Percentiles rank a stretch among this genome's conserved stretches.
Evolutionary conservation across 2,797 vertebrate species (phyloP).

Genomic region (Pseudomugil gertrudae): DNA sequence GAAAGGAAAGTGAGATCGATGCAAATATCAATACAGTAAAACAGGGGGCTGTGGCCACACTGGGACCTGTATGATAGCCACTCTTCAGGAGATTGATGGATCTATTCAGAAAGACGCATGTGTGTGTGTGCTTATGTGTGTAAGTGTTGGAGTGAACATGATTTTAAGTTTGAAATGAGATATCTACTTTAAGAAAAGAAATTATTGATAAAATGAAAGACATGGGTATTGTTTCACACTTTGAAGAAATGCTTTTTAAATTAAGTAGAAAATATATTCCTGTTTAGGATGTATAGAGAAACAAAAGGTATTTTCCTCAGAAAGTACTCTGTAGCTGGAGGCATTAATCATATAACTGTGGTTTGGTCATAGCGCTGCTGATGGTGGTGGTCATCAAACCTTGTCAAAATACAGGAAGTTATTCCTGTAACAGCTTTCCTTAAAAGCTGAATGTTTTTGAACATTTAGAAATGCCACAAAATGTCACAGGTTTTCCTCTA

Average conservation of each 20-base stretch:
- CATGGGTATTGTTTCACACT: conserved; percentile 9
- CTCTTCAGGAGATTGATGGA: conserved; percentile 53
- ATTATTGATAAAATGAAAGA: conserved; percentile 1
- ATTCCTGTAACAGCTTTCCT: conserved; percentile 11
- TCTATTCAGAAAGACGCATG: conserved; percentile 20
- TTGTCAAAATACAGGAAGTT: conserved; percentile 28
- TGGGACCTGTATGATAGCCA: conserved; percentile 56
- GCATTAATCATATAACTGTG: not conserved
- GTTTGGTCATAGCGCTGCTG: not conserved
- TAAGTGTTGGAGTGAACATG: conserved; percentile 8
- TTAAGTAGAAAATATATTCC: not conserved
- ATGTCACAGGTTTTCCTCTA: conserved; percentile 39
- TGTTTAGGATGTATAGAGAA: not conserved
- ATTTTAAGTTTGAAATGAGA: conserved; percentile 20
- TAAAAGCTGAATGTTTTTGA: conserved; percentile 21
- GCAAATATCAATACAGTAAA: conserved; percentile 79
- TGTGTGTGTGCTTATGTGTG: conserved; percentile 10
- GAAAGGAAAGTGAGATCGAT: conserved; percentile 75
- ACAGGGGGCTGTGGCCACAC: conserved; percentile 36
- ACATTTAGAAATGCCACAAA: conserved; percentile 45
- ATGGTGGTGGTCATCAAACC: conserved; percentile 1
- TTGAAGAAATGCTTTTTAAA: conserved; percentile 13
- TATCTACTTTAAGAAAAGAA: conserved; percentile 1
- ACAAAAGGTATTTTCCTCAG: not conserved
- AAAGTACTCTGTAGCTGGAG: not conserved